Conservation (phyloP, 2,113 vertebrate genomes). For the Malurus melanocephalus region DNA sequence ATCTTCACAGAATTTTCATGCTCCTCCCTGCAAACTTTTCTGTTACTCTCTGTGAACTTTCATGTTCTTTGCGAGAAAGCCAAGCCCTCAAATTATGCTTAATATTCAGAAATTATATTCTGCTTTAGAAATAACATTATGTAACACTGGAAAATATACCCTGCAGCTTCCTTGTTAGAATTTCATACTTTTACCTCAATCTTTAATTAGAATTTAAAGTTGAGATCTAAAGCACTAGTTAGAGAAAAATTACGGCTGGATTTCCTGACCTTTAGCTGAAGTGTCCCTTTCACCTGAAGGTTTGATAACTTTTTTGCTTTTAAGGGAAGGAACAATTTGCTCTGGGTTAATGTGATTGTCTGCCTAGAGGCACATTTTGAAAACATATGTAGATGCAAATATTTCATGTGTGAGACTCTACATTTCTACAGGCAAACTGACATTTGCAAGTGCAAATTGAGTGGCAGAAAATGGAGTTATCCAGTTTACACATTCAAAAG, state of each 20-base stretch:
- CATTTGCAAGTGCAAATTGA: conserved; percentile 9
- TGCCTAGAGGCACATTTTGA: not conserved
- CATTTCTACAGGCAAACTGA: conserved; percentile 8
- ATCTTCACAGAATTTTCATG: not conserved
- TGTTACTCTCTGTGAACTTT: not conserved
- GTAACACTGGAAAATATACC: not conserved
- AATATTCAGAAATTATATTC: not conserved
- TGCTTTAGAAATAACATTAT: not conserved
- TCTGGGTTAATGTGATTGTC: not conserved
- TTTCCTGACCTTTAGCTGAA: conserved; percentile 45
- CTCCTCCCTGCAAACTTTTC: not conserved
- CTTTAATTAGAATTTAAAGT: conserved; percentile 52
- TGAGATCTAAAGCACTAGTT: conserved; percentile 22
- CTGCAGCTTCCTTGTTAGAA: conserved; percentile 6
- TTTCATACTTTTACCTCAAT: conserved; percentile 21
- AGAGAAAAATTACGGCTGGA: conserved; percentile 16
- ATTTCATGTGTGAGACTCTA: not conserved
- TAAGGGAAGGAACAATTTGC: conserved; percentile 19
- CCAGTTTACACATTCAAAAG: not conserved
- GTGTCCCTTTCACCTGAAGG: conserved; percentile 12
- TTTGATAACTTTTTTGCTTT: not conserved
- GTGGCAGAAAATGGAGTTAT: not conserved
- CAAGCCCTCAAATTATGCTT: not conserved
- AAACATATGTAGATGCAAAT: conserved; percentile 16
- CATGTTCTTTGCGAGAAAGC: not conserved